A percentile compares a stretch with the other conserved stretches of the same genome.
Conservation (phyloP, 2,113 vertebrate genomes). For the Brienomyrus longianalis region DNA sequence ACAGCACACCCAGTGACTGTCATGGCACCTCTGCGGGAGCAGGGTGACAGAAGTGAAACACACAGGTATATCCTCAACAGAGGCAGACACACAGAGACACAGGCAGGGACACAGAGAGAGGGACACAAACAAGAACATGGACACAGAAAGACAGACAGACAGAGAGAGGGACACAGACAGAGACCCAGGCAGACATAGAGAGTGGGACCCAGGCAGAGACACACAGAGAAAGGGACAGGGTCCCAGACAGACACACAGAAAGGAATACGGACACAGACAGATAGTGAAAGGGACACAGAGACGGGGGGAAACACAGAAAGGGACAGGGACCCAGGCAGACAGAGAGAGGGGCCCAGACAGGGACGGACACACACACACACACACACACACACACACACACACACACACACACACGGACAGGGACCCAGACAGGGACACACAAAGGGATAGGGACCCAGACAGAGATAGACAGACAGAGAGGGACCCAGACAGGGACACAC, state of each 20-base stretch:
- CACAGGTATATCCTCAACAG: not conserved
- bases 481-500: no score
- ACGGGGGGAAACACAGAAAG: not conserved
- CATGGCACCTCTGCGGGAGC: not conserved
- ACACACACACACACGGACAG: no score
- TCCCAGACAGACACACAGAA: not conserved
- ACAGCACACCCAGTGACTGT: not conserved
- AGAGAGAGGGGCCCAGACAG: not conserved
- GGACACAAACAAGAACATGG: not conserved
- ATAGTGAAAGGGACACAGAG: not conserved
- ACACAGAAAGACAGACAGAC: not conserved
- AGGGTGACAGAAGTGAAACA: not conserved
- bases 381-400: no score
- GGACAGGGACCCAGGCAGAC: not conserved
- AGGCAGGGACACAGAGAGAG: not conserved
- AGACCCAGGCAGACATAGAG: no score
- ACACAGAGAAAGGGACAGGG: not conserved
- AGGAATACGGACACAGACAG: not conserved
- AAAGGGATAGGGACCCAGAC: no score
- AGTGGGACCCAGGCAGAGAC: not conserved
- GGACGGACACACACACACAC: no score
- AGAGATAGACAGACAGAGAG: no score
- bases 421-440: no score
- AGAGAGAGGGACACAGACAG: not conserved
- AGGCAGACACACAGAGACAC: not conserved